Evolutionary conservation across 2,888 invertebrate species (phyloP), one percentile per base, ranked within the genome.

Genomic region (Nomada ferruginata): DNA sequence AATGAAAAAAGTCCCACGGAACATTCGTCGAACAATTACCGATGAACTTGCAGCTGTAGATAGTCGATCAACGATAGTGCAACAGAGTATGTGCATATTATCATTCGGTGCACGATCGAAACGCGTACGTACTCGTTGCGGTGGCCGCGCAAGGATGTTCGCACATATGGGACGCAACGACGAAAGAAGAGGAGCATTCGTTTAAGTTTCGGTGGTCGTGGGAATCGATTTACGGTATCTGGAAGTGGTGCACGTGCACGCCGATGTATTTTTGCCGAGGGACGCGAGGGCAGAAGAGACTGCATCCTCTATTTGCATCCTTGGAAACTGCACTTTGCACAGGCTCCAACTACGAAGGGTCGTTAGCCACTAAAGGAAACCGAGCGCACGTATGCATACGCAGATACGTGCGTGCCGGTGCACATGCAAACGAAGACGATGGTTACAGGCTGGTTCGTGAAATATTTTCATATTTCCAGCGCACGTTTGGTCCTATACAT

Each of bases 141-240:
- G 57, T 26, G 18, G 20, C 1, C 20, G n/a, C 36, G n/a, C 29
- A 50, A 70, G 79, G 63, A 68, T 66, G 72, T 26, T 64, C 18
- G 73, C 74, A 77, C 83, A 83, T 83, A 44, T 83, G 83, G 75
- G 68, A 74, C 26, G 68, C 60, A 75, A 74, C 55, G 20, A 29
- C 26, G 82, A 71, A 75, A 52, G 82, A 75, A 73, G 66, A 15
- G 57, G 66, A 15, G 57, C 74, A 42, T 69, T 74, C 68, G 76
- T 82, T 70, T 13, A 76, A 74, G 61, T 76, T 85, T 80, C 78
- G 79, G 70, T 61, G 63, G 66, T 87, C 82, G 85, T 85, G 87
- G 82, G 85, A 83, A 87, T 87, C 85, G 82, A 87, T 87, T 87
- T 82, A 82, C 80, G 80, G 76, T 83, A 82, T 85, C 85, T 85